Conservation (phyloP, 2,113 vertebrate species). For the Rattus rattus region DNA sequence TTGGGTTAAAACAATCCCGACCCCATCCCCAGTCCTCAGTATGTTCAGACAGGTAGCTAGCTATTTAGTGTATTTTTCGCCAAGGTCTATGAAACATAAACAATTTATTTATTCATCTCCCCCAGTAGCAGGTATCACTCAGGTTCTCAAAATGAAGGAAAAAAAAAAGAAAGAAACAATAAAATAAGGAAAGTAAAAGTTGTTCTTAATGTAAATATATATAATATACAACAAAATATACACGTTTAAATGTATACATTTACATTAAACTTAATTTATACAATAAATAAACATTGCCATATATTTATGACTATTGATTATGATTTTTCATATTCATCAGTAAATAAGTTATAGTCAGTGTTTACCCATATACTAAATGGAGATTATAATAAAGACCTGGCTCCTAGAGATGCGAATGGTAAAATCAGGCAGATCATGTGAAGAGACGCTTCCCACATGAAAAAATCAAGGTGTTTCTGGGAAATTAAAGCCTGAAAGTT, state of each 20-base stretch:
- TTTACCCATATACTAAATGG: neutral
- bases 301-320: neutral
- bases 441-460: neutral
- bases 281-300: neutral
- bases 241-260: neutral
- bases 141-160: slow-evolving; percentile 44
- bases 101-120: neutral
- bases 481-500: neutral
- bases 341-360: neutral
- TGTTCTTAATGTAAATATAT: slow-evolving; percentile 8
- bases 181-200: slow-evolving; percentile 5
- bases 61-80: neutral
- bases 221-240: neutral
- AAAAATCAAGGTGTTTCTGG: neutral
- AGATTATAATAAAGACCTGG: neutral
- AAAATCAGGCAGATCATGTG: neutral
- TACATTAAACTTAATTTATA: neutral
- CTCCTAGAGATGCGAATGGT: neutral
- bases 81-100: neutral
- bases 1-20: neutral
- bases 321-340: too few relatives aligned
- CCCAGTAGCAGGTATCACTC: neutral
- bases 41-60: neutral
- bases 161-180: slow-evolving; percentile 2
- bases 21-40: neutral